Base-by-base conservation (phyloP, 2,113 vertebrate species). In the Tetrao urogallus region DNA sequence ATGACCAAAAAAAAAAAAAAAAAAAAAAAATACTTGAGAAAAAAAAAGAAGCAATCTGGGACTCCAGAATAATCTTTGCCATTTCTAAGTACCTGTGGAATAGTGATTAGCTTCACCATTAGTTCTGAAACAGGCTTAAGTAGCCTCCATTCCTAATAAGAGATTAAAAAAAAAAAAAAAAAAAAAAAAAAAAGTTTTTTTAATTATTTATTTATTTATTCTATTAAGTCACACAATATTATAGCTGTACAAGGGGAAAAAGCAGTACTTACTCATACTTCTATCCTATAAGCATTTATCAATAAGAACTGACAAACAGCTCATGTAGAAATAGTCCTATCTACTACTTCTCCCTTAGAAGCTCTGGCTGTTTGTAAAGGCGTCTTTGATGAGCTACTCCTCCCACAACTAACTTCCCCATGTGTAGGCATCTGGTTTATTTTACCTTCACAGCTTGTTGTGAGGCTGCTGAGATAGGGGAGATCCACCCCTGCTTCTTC, bases 11-110 rank as follows among this genome's bases (percentile, higher is more conserved):
- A 38, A 38, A 36, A 38, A 38, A 85, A 92, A 93, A 38, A 38
- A 38, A 38, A 36, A 38, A 38, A 38, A 85, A 92, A 93, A 88
- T 89, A 90, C 86, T 89, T 94, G 57, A 24, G 88, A 81, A 91
- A 34, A 36, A 36, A 74, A 75, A 88, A 65, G 8, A 65, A 88
- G 19, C 75, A 45, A 74, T 79, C 90, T 84, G n/a, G 70, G 96
- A 96, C 75, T 91, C 84, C 38, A 42, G 64, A 76, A 96, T 47
- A 81, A 93, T 89, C 32, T 87, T 70, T 56, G 20, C 32, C 43
- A 80, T 90, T 94, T 97, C 93, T 85, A 89, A 78, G 8, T 94
- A 63, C 60, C 77, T 71, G 78, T 93, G 82, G 42, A 88, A 76
- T 75, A 84, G 34, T 21, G 8, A 22, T 85, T 93, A 79, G 20